Percentiles rank a stretch among this genome's conserved stretches.
phyloP scores from a whole-genome alignment of 2,888 invertebrate species.

The Epistrophe grossulariae region DNA sequence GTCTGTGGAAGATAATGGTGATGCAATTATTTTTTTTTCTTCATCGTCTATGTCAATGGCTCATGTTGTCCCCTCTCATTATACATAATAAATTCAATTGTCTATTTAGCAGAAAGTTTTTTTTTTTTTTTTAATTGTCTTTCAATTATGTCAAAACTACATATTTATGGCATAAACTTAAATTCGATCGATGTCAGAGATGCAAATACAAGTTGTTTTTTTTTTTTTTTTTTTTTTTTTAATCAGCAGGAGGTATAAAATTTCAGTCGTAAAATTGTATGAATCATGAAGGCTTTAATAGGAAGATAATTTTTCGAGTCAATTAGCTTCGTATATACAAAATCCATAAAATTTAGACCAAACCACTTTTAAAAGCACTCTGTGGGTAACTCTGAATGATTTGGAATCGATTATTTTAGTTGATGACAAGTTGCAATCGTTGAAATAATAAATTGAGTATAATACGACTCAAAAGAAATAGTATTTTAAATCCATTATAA shows the following conservation, averaged over 20 bases:
- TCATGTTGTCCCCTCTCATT: background rate
- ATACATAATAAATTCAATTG: constrained; percentile 46
- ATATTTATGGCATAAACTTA: constrained; percentile 1
- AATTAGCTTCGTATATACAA: background rate
- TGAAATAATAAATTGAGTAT: background rate
- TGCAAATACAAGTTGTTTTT: constrained; percentile 25
- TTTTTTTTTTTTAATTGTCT: constrained; percentile 1
- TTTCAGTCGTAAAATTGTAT: background rate
- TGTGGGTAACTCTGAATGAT: constrained; percentile 5
- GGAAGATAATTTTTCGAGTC: constrained; percentile 8
- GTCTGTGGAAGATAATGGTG: background rate
- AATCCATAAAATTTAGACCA: constrained; percentile 3
- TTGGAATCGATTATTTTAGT: constrained; percentile 14
- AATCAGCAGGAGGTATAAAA: background rate
- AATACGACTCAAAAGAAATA: background rate
- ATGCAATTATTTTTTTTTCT: constrained; percentile 2
- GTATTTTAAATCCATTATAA: background rate
- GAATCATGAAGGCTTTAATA: background rate
- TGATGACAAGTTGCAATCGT: background rate
- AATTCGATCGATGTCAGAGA: constrained; percentile 1
- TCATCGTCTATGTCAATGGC: constrained; percentile 16
- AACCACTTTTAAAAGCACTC: background rate
- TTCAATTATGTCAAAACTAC: constrained; percentile 28
- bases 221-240: background rate
- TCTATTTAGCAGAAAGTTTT: constrained; percentile 29